Base-by-base conservation (phyloP, 2,797 vertebrate genomes). In the Prunella strophiata region DNA sequence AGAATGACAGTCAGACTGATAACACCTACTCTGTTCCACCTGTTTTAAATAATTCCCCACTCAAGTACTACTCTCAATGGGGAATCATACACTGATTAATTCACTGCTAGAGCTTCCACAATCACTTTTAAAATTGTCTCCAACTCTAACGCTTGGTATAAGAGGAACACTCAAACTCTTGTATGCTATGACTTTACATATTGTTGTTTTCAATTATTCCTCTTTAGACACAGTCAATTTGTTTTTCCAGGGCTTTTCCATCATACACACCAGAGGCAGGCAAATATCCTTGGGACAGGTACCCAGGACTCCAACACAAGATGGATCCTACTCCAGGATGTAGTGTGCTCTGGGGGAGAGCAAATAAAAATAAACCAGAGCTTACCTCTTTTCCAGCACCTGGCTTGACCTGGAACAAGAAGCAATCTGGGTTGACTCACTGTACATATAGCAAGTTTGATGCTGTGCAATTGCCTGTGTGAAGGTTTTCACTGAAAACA, bases 1-100 rank as follows among this genome's bases (percentile, higher is more conserved):
- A 76, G 84, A 92, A 88, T 96, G 86, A 94, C 93, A 96, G 71
- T 91, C 93, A 94, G 89, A 95, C 93, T 96, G 87, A 88, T 93
- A 91, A 89, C 88, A 90, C 88, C 57, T 94, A 71, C 55, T 88
- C 43, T 88, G 8, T 85, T 89, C 78, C 76, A 32, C 51, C 42
- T 59, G 32, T 63, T 95, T 72, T 63, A 92, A 94, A 83, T 92
- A 82, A 92, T 92, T 93, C 87, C 30, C 86, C 51, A 89, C 54
- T 84, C 45, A 91, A 62, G 50, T 70, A 48, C 32, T 80, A 72
- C 21, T 93, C 55, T 87, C 61, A 81, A 0, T 32, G 38, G 43
- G 23, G 17, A 94, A 81, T 81, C 88, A 73, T 63, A 54, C n/a
- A 25, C 29, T 18, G 34, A 71, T 81, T 89, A 74, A 97, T 88